Evolutionary conservation across 2,888 invertebrate species (phyloP).

Genomic region (Xestia c-nigrum): DNA sequence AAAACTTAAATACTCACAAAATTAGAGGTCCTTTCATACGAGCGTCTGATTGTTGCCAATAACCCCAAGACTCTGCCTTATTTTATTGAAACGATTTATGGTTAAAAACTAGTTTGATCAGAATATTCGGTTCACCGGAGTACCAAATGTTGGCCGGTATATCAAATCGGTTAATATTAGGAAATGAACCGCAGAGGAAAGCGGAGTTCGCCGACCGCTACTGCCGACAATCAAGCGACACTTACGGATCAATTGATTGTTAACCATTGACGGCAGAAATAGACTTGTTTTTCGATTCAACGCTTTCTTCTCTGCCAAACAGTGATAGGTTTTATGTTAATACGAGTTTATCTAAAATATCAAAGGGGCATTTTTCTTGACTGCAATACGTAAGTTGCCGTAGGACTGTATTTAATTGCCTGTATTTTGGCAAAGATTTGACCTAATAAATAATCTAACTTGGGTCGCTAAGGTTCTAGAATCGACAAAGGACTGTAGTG

Average conservation of each 20-base stretch:
- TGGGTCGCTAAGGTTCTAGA: too few relatives aligned
- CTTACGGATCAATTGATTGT: constrained; percentile 76
- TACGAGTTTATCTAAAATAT: background rate
- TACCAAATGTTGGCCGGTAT: constrained; percentile 65
- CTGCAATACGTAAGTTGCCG: too few relatives aligned
- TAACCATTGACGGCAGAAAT: constrained; percentile 61
- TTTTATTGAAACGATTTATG: constrained; percentile 26
- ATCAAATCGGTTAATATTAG: constrained; percentile 82
- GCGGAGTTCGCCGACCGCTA: constrained; percentile 66
- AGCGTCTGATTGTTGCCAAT: constrained; percentile 34
- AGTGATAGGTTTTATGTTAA: background rate
- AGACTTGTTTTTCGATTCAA: constrained; percentile 37
- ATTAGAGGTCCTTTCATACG: constrained; percentile 19
- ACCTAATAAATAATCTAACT: too few relatives aligned
- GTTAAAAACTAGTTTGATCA: constrained; percentile 19
- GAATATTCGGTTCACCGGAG: constrained; percentile 24
- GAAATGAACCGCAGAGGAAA: constrained; percentile 78
- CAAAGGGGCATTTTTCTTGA: background rate
- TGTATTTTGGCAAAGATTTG: background rate
- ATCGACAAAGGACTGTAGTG: too few relatives aligned
- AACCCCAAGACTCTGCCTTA: constrained; percentile 17
- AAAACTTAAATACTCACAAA: constrained; percentile 33
- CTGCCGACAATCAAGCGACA: constrained; percentile 59
- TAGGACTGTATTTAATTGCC: too few relatives aligned
- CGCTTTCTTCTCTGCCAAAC: constrained; percentile 29